phyloP scores from a whole-genome alignment of 2,888 invertebrate genomes.

The Dioctria rufipes region DNA sequence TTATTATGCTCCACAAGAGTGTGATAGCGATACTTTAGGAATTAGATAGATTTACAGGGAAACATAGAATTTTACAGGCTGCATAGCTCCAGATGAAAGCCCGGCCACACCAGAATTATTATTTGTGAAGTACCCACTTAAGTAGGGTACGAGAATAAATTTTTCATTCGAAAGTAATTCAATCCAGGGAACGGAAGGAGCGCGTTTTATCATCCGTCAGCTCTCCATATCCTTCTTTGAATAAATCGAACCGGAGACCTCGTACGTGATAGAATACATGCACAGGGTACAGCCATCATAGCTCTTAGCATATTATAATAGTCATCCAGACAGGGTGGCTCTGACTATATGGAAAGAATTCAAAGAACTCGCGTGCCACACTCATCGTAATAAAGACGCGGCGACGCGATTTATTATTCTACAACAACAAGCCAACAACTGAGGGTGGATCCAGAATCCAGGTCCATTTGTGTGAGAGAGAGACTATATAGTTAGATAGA shows the following conservation, averaged over 20 bases:
- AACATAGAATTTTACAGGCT: no score
- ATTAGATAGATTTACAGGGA: no score
- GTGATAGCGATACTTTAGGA: no score
- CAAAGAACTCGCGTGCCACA: conserved; percentile 38
- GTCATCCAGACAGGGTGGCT: neutral
- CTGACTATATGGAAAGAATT: conserved; percentile 22
- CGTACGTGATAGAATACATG: conserved; percentile 18
- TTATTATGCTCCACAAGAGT: no score
- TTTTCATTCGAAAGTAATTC: conserved; percentile 55
- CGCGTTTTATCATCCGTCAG: conserved; percentile 12
- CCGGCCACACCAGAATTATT: no score
- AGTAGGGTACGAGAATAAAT: conserved; percentile 11
- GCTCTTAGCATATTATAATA: no score
- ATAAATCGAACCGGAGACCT: conserved; percentile 25
- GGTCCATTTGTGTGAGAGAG: no score
- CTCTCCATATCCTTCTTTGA: conserved; percentile 29
- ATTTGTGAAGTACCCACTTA: no score
- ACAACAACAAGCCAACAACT: neutral
- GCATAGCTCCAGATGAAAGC: no score
- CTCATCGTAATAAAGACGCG: conserved; percentile 1
- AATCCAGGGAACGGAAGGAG: conserved; percentile 44
- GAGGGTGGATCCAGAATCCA: neutral
- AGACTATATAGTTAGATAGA: neutral
- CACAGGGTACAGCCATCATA: neutral
- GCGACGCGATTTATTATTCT: conserved; percentile 17